A percentile compares a stretch with the other conserved stretches of the same genome.
Evolutionary conservation across 2,888 invertebrate species (phyloP).

Genomic region (Nycteola revayana): DNA sequence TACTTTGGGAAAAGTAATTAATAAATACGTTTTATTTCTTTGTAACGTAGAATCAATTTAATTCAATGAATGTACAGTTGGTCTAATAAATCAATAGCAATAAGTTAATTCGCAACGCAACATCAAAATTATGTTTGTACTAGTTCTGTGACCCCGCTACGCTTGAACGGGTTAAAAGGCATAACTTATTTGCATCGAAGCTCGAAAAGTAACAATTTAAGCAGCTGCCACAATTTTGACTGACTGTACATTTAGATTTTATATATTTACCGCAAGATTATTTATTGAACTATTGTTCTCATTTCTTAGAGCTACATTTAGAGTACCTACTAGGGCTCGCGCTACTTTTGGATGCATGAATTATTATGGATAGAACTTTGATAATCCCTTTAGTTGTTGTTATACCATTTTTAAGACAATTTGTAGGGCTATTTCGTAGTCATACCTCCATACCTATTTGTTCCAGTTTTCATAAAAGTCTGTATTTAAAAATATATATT

Average conservation of each 20-base stretch:
- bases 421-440: too few species aligned
- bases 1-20: too few species aligned
- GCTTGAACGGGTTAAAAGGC: slow-evolving; percentile 65
- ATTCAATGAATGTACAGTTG: slow-evolving; percentile 23
- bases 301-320: slow-evolving; percentile 19
- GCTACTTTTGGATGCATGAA: slow-evolving; percentile 11
- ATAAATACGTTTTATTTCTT: too few species aligned
- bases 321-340: slow-evolving; percentile 20
- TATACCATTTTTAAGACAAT: too few species aligned
- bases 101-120: slow-evolving; percentile 39
- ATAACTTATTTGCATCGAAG: slow-evolving; percentile 55
- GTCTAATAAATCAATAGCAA: slow-evolving; percentile 29
- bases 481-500: too few species aligned
- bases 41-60: slow-evolving; percentile 14
- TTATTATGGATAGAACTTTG: too few species aligned
- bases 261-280: slow-evolving; percentile 30
- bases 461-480: too few species aligned
- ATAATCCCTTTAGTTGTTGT: too few species aligned
- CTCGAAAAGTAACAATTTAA: slow-evolving; percentile 44
- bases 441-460: too few species aligned
- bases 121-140: slow-evolving; percentile 63
- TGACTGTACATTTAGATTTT: slow-evolving; percentile 23
- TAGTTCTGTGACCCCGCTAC: slow-evolving; percentile 77
- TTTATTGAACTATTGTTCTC: slow-evolving; percentile 30
- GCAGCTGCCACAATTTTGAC: slow-evolving; percentile 37